Percentiles rank a stretch among this genome's conserved stretches.
phyloP scores from a whole-genome alignment of 2,888 invertebrate genomes.

The Orthosia incerta region DNA sequence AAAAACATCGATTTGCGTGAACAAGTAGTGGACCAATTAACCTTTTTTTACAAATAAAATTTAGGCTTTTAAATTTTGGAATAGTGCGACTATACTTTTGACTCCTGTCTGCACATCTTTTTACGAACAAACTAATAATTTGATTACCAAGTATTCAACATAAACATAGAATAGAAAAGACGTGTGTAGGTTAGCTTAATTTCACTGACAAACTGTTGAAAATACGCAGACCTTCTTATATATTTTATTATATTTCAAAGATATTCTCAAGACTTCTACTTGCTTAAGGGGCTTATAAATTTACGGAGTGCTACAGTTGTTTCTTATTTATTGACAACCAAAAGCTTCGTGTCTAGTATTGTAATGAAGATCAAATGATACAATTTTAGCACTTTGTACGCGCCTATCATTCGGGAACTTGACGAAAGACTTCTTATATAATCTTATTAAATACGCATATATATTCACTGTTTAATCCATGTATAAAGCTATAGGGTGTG shows the following conservation, averaged over 20 bases:
- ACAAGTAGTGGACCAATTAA: too few species aligned
- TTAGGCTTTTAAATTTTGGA: too few species aligned
- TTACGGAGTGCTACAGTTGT: conserved; percentile 78
- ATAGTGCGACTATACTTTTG: too few species aligned
- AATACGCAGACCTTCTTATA: conserved; percentile 58
- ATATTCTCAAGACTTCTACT: conserved; percentile 66
- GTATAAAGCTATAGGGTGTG: conserved; percentile 72
- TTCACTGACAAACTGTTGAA: conserved; percentile 72
- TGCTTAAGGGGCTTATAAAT: conserved; percentile 80
- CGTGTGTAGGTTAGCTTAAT: conserved; percentile 74
- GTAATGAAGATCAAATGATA: conserved; percentile 22
- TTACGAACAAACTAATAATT: conserved; percentile 25
- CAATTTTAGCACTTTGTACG: conserved; percentile 76
- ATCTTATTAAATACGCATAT: conserved; percentile 57
- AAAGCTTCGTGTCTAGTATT: background rate
- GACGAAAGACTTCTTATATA: conserved; percentile 47
- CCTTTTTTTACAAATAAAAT: too few species aligned
- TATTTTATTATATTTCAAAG: conserved; percentile 62
- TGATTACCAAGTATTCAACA: conserved; percentile 10
- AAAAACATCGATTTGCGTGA: too few species aligned
- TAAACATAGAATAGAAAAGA: conserved; percentile 53
- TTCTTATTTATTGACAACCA: conserved; percentile 34
- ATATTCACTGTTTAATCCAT: conserved; percentile 57
- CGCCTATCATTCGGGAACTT: conserved; percentile 65
- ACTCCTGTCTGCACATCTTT: background rate